Conservation (phyloP, 2,888 invertebrate species). For the Frankliniella fusca region DNA sequence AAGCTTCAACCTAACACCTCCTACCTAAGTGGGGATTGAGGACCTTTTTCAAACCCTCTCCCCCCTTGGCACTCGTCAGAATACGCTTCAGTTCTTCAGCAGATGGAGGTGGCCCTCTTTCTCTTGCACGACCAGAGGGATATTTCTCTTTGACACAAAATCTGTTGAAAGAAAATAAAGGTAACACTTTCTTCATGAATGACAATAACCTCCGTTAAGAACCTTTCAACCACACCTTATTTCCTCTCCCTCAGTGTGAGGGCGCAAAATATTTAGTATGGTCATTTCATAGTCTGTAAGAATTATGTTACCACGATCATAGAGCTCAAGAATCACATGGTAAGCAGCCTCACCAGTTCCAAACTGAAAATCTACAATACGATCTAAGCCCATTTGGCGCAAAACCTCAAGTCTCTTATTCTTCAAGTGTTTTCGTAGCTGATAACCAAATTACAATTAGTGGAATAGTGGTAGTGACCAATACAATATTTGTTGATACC, state of each 20-base stretch:
- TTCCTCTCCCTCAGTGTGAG: constrained; percentile 88
- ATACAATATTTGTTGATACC: constrained; percentile 28
- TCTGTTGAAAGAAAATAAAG: constrained; percentile 46
- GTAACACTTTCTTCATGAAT: neutral
- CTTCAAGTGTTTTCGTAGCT: constrained; percentile 93
- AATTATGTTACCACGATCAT: constrained; percentile 93
- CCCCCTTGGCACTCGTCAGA: constrained; percentile 60
- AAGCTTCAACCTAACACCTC: constrained; percentile 32
- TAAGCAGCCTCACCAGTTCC: constrained; percentile 90
- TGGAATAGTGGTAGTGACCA: neutral
- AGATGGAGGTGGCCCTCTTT: constrained; percentile 54
- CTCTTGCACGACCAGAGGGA: constrained; percentile 71
- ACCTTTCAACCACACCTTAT: constrained; percentile 53
- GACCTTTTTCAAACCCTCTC: constrained; percentile 74
- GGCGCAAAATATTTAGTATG: constrained; percentile 88
- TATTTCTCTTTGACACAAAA: constrained; percentile 93
- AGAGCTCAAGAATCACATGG: constrained; percentile 91
- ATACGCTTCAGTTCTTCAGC: constrained; percentile 57
- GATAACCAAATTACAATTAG: constrained; percentile 42
- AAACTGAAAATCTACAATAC: constrained; percentile 93
- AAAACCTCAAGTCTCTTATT: constrained; percentile 88
- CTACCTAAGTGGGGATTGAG: constrained; percentile 74
- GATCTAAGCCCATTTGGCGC: constrained; percentile 83
- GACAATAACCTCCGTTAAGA: neutral
- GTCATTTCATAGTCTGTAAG: constrained; percentile 85